Evolutionary conservation across 37 sponge, comb jelly and placozoan genomes (phyloP).

Genomic region (Trichoplax adhaerens): DNA sequence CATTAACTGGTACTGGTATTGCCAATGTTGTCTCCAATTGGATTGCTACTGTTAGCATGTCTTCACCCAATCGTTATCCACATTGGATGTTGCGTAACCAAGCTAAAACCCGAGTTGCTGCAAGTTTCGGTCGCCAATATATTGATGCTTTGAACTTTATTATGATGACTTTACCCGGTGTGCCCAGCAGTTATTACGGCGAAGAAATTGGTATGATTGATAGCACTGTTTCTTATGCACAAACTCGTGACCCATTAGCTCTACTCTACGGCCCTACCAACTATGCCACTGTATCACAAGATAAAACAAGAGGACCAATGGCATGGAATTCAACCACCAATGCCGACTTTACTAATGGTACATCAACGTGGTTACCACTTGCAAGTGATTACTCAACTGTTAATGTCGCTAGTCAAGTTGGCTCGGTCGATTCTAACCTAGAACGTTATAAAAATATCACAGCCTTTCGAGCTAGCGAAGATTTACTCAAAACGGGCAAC

Average conservation of each 20-base stretch:
- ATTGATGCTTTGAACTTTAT: conserved; percentile 48
- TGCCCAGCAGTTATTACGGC: conserved; percentile 76
- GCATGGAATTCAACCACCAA: conserved; percentile 47
- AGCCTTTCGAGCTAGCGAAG: conserved; percentile 8
- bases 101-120: conserved; percentile 58
- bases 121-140: conserved; percentile 32
- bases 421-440: conserved; percentile 20
- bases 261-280: not conserved
- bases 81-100: conserved; percentile 89
- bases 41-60: conserved; percentile 14
- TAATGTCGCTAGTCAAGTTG: conserved; percentile 34
- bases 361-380: conserved; percentile 60
- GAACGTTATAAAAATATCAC: conserved; percentile 31
- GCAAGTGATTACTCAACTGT: conserved; percentile 27
- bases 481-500: conserved; percentile 11
- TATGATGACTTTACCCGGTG: conserved; percentile 66
- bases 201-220: conserved; percentile 73
- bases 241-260: conserved; percentile 14
- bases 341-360: conserved; percentile 44
- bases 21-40: conserved; percentile 22
- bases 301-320: conserved; percentile 70
- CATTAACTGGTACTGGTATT: conserved; percentile 50
- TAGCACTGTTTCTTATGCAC: conserved; percentile 28
- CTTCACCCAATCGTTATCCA: conserved; percentile 37
- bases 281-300: conserved; percentile 15